Percentiles rank a stretch among this genome's conserved stretches.
Conservation (phyloP, 1,140 invertebrate species). For the Drosophila sulfurigaster region DNA sequence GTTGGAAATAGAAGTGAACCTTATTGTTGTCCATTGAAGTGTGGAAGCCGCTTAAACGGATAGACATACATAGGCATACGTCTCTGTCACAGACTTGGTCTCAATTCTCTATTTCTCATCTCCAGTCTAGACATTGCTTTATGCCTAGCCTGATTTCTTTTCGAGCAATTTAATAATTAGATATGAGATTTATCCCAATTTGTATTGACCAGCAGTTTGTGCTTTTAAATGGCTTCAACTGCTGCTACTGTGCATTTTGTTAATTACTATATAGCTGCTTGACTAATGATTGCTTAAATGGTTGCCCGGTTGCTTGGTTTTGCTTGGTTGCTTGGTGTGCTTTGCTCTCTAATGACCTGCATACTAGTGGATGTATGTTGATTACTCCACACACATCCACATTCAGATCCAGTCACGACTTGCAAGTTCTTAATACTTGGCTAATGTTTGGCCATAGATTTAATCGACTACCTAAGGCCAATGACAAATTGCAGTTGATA, state of each 20-base stretch:
- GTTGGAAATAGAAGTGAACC: neutral
- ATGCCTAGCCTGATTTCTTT: conserved; percentile 71
- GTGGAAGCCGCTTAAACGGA: conserved; percentile 60
- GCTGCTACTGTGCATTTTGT: conserved; percentile 46
- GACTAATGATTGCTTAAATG: conserved; percentile 66
- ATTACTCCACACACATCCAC: conserved; percentile 15
- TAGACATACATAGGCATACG: neutral
- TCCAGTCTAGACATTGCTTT: conserved; percentile 66
- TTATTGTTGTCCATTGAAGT: conserved; percentile 40
- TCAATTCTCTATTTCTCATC: neutral
- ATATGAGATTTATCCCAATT: conserved; percentile 11
- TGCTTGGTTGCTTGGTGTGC: conserved; percentile 22
- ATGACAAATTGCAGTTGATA: conserved; percentile 12
- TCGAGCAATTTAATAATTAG: conserved; percentile 5
- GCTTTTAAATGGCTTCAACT: conserved; percentile 13
- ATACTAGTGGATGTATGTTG: conserved; percentile 20
- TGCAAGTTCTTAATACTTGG: neutral
- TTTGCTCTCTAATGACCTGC: conserved; percentile 63
- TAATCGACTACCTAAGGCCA: conserved; percentile 14
- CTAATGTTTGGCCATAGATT: conserved; percentile 31
- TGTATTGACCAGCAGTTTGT: conserved; percentile 9
- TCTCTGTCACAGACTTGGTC: neutral
- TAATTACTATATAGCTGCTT: conserved; percentile 56
- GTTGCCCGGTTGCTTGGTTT: conserved; percentile 21
- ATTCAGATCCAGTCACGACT: conserved; percentile 59